Conservation (phyloP, 2,113 vertebrate genomes). For the Tamias sibiricus region DNA sequence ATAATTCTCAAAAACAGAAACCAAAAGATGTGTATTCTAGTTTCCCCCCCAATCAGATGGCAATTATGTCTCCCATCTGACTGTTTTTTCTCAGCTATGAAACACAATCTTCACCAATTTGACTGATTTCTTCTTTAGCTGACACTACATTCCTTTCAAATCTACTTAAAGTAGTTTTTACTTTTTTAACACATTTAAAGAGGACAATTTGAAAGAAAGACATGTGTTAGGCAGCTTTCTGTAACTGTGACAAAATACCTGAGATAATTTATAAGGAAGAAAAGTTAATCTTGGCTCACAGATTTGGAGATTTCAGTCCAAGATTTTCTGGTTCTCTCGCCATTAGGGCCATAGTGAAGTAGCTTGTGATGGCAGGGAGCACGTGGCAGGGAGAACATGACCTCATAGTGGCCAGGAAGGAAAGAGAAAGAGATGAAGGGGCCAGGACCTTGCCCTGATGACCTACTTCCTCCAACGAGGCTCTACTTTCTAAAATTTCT, state of each 20-base stretch:
- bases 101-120: constrained; percentile 1
- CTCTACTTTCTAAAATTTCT: neutral
- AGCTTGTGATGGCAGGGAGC: too few relatives aligned
- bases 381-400: neutral
- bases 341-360: too few relatives aligned
- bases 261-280: neutral
- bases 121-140: neutral
- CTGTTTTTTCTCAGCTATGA: neutral
- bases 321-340: neutral
- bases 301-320: neutral
- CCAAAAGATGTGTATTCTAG: neutral
- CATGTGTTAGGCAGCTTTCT: neutral
- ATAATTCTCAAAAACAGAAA: neutral
- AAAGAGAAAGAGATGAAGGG: neutral
- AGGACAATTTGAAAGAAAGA: neutral
- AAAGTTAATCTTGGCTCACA: neutral
- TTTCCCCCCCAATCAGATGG: neutral
- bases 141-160: neutral
- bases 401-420: neutral
- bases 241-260: neutral
- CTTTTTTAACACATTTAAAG: neutral
- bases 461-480: neutral
- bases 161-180: neutral
- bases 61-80: neutral
- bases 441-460: neutral